phyloP scores from a whole-genome alignment of 2,113 vertebrate species.

The Phainopepla nitens region DNA sequence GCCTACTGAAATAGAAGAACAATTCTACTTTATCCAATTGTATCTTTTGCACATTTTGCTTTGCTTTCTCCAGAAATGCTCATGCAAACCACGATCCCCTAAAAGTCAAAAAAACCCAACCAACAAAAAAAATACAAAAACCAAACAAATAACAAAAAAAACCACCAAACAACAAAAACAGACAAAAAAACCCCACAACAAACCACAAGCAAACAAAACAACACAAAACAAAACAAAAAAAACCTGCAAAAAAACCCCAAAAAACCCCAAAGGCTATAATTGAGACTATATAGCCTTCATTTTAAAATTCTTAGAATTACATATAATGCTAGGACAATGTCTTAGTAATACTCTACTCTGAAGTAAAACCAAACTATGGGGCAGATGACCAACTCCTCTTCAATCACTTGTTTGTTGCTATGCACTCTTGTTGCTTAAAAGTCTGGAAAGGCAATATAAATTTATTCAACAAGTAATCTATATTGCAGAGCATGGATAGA shows the following conservation, averaged over 20 bases:
- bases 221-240: not conserved
- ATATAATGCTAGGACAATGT: not conserved
- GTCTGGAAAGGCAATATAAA: not conserved
- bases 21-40: not conserved
- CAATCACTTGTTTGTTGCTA: not conserved
- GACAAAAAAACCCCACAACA: no score
- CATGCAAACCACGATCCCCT: rapidly evolving
- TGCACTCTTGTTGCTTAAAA: not conserved
- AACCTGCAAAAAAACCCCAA: no score
- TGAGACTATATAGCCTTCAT: not conserved
- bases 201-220: not conserved
- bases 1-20: not conserved
- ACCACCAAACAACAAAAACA: no score
- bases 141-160: not conserved
- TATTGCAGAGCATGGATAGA: not conserved
- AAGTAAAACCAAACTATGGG: not conserved
- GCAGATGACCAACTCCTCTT: not conserved
- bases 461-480: not conserved
- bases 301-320: not conserved
- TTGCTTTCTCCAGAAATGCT: not conserved
- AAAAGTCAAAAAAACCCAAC: not conserved
- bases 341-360: not conserved
- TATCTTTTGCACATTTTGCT: not conserved
- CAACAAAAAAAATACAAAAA: not conserved
- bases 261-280: no score